Base-by-base conservation (phyloP, 2,113 vertebrate species). In the Spea bombifrons region DNA sequence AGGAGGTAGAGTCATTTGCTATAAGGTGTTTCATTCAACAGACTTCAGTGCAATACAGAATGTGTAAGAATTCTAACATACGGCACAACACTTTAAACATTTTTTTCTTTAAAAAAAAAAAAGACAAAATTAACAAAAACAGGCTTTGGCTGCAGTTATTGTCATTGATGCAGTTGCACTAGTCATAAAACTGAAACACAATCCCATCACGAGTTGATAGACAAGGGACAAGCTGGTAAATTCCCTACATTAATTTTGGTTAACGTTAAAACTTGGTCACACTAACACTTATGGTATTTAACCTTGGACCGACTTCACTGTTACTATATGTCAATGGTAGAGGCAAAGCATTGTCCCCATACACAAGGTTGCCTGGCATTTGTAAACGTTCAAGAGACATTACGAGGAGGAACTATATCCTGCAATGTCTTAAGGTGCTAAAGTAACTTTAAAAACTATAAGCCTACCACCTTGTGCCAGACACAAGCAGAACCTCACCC, bases 391-490 rank as follows among this genome's bases (percentile, higher is more conserved):
- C 30, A 30, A 30, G 61, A 64, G 61, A 13, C 61, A 17, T 64
- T 30, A 64, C n/a, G 30, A 64, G 61, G 61, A 64, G 7, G 30
- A 1, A 3, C 1, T 5, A 59, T 12, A 13, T 17, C 17, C 17
- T 64, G 61, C 7, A 64, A 64, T 64, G 61, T 17, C 61, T 17
- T 64, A 64, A 64, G 61, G 61, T 64, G 61, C 61, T 16, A 16
- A 30, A 30, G 1, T 30, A 30, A 30, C 30, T 1, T 30, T 30
- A 30, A 30, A 30, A 30, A 30, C 30, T 30, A 30, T 30, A 30
- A 30, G 30, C 30, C 30, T 30, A 30, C 30, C 30, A 30, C 30
- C 30, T 30, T 30, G 30, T 30, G 30, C 30, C 30, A 30, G 30
- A 2, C 30, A 30, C 30, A 30, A 30, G 30, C 30, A 30, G 30